A percentile compares a stretch with the other conserved stretches of the same genome.
These are phyloP conservation scores for Aythya baeri DNA, from an alignment of 2,113 vertebrate species.

Conservation along the genomic window DNA sequence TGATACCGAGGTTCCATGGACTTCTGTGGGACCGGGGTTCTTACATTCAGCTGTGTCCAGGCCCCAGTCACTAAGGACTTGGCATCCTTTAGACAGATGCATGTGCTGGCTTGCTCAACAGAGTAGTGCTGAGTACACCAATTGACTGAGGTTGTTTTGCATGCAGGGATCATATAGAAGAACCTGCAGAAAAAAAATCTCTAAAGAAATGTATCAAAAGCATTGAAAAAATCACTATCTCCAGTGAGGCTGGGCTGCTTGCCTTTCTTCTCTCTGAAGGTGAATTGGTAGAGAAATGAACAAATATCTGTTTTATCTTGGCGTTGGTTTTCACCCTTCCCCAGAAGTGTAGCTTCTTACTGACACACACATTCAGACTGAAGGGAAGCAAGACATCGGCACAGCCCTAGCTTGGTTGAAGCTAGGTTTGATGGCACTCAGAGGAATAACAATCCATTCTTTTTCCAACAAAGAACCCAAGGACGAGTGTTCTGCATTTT, in stretches of 20 bases:
- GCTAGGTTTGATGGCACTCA: neutral
- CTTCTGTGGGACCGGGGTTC: neutral
- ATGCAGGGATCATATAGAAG: neutral
- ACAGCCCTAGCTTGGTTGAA: neutral
- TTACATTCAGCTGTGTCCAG: neutral
- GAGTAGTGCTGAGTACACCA: neutral
- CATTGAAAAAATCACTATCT: constrained; percentile 8
- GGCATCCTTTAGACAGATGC: neutral
- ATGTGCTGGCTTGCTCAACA: neutral
- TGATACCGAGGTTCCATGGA: neutral
- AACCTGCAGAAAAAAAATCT: neutral
- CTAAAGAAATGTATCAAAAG: constrained; percentile 49
- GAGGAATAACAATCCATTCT: neutral
- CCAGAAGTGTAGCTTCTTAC: neutral
- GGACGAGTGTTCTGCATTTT: neutral
- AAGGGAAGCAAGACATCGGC: neutral
- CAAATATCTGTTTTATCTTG: constrained; percentile 1
- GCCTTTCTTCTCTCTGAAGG: neutral
- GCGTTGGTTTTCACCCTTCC: neutral
- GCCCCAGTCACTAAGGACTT: neutral
- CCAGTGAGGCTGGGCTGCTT: neutral
- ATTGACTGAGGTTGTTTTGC: neutral
- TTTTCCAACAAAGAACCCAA: neutral
- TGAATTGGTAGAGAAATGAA: neutral
- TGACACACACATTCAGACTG: neutral